Base-by-base conservation (phyloP, 2,113 vertebrate species). In the Periophthalmus modestus region DNA sequence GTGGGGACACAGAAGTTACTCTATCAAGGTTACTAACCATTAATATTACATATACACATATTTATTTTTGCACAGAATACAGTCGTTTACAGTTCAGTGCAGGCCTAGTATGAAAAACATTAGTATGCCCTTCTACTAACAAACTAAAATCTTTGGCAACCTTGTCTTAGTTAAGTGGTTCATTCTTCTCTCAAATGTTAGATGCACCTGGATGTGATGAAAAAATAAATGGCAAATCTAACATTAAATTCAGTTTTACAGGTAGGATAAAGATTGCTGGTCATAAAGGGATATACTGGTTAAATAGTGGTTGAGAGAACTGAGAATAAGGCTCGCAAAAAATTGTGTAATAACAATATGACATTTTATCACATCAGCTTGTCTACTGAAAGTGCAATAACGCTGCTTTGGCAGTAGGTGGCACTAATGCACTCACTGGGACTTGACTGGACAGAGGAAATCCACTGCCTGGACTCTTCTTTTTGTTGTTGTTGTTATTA, bases 371-470 rank as follows among this genome's bases (percentile, higher is more conserved):
- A 23, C n/a, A 57, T 59, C 13, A 23, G 23, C 23, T 28, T 59
- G 24, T 59, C 57, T 59, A 15, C 58, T 61, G 21, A 28, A 12
- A 28, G 7, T 69, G 85, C 48, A 83, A 9, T 68, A 28, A 16
- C 68, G 48, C 16, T 24, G 9, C 1, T 16, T 0, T 0, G 15
- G 34, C 81, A 80, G 75, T 71, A 79, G 82, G 23, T 39, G 91
- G 93, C 92, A 93, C 94, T 79, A 87, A 89, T 92, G 93, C 94
- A 95, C 96, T 97, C 95, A 96, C 96, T 94, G 96, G 95, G 93
- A 99, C 98, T 96, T 99, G 98, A 95, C 97, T 98, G 94, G 97
- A 96, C 89, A 99, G 95, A 85, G 96, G 96, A 89, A 99, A 99
- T 91, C 95, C 98, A 87, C 96, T 97, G 86, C 96, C 97, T 0